Conservation (phyloP, 2,888 invertebrate genomes). For the Elaeidobius kamerunicus region DNA sequence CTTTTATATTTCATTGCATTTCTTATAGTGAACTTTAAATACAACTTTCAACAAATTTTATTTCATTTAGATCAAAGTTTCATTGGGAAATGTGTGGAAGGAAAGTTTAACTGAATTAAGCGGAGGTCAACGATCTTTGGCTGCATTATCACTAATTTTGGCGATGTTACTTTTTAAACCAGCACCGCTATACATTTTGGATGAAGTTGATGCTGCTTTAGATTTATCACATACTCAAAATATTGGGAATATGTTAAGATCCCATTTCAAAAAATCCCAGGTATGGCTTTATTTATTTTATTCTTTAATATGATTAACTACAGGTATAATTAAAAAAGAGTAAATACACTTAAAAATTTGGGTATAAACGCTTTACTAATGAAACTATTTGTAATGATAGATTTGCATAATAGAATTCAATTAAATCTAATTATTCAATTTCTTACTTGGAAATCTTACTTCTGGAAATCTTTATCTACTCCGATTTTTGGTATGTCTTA, state of each 20-base stretch:
- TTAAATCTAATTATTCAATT: too few species aligned
- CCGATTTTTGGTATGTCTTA: too few species aligned
- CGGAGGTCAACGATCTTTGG: constrained; percentile 94
- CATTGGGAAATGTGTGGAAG: constrained; percentile 93
- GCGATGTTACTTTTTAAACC: constrained; percentile 97
- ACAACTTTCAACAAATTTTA: not conserved
- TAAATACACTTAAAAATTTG: too few species aligned
- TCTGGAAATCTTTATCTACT: too few species aligned
- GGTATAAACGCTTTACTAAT: too few species aligned
- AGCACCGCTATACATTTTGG: constrained; percentile 96
- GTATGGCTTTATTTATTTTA: constrained; percentile 47
- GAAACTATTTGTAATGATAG: too few species aligned
- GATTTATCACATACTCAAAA: constrained; percentile 99
- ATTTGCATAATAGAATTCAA: too few species aligned
- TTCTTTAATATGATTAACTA: too few species aligned
- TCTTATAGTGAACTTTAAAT: too few species aligned
- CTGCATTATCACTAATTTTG: constrained; percentile 92
- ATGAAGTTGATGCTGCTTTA: constrained; percentile 98
- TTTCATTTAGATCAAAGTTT: constrained; percentile 66
- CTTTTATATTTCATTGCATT: not conserved
- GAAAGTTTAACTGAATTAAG: constrained; percentile 93
- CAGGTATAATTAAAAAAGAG: too few species aligned
- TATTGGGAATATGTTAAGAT: constrained; percentile 91
- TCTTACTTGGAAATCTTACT: too few species aligned
- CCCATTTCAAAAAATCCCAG: constrained; percentile 86